phyloP scores from a whole-genome alignment of 2,113 vertebrate species.

The Psephotus haematonotus region DNA sequence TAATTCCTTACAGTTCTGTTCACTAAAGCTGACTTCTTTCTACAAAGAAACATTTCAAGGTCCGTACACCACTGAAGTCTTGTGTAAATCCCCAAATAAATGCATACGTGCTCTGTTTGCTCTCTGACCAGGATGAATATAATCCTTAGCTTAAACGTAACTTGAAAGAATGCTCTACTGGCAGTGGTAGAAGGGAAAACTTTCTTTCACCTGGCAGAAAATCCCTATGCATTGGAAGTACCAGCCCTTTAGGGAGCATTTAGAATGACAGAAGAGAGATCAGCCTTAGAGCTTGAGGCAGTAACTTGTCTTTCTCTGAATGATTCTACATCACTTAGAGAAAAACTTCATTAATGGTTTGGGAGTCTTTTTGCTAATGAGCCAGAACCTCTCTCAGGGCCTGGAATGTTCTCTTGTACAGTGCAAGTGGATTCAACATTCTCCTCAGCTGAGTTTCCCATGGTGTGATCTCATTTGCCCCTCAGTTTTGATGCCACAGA shows the following conservation, averaged over 20 bases:
- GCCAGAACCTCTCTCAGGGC: neutral
- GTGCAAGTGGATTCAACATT: neutral
- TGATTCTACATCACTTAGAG: neutral
- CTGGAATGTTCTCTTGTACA: neutral
- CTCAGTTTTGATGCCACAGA: neutral
- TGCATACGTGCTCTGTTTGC: neutral
- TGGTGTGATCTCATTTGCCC: slow-evolving; percentile 19
- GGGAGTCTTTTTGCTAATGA: slow-evolving; percentile 22
- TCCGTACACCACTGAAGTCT: neutral
- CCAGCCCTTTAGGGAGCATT: neutral
- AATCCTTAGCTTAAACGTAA: neutral
- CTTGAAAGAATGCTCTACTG: neutral
- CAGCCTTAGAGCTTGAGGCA: neutral
- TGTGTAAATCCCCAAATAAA: neutral
- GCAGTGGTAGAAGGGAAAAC: neutral
- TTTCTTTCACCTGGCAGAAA: neutral
- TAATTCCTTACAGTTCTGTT: neutral
- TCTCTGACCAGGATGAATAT: neutral
- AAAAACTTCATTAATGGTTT: slow-evolving; percentile 8
- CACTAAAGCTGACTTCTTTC: neutral
- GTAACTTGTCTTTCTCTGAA: neutral
- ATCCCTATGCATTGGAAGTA: neutral
- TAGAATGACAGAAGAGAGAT: neutral
- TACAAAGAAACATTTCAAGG: neutral
- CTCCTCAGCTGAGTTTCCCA: neutral